Evolutionary conservation across 2,797 vertebrate species (phyloP), one percentile per base, ranked within the genome.

Genomic region (Hydrolagus colliei): DNA sequence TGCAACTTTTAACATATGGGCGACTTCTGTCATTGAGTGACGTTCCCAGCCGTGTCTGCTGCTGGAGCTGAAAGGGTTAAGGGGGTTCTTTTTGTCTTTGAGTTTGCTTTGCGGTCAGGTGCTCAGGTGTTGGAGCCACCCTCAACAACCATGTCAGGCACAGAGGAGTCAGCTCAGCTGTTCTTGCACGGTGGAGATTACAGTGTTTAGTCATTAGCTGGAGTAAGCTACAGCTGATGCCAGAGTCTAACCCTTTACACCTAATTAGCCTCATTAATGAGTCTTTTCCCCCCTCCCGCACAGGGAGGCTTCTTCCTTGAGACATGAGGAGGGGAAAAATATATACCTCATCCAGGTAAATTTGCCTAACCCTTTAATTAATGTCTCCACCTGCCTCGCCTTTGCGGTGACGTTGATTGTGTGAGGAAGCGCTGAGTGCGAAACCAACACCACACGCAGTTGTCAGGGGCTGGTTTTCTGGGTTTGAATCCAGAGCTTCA

Each of bases 261-360:
- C 95, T 96, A 97, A 97, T 97, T 98, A 97, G 95, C 96, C 95
- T 95, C 89, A 95, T 96, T 97, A 96, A 95, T 92, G 90, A 95
- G 92, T 52, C 93, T 93, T 91, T 92, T 93, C 92, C 93, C 93
- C 94, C 95, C 93, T 95, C 94, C 92, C 27, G 27, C 27, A 86
- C 89, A 91, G 94, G 93, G 93, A 94, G 94, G 87, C 91, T 88
- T 92, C 91, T 92, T 95, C 94, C 92, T 92, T 90, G 95, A 96
- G 96, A 96, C 92, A 90, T 89, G 89, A 94, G 91, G 92, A 93
- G 41, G 3, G 41, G 41, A 95, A 93, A 94, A 94, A 95, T 94
- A 84, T 41, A 84, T 67, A 94, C 93, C 91, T 91, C 90, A 92
- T 91, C 91, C 95, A 96, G 95, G 94, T 96, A 95, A 93, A 93